A percentile compares a stretch with the other conserved stretches of the same genome.
Conservation (phyloP, 2,888 invertebrate genomes). For the Cryptophagus acutangulus region DNA sequence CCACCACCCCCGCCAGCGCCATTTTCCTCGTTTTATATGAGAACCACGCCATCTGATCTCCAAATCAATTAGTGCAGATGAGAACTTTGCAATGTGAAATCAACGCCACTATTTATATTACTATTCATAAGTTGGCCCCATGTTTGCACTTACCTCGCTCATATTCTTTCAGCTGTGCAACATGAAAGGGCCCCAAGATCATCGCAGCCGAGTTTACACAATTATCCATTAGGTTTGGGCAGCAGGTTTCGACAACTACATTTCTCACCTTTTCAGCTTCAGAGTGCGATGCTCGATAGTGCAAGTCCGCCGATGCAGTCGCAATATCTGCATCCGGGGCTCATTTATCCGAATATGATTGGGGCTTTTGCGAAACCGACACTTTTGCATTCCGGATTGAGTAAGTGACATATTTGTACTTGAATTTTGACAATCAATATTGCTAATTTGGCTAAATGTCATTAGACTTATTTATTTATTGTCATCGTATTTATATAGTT, state of each 20-base stretch:
- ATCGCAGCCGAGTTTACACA: constrained; percentile 41
- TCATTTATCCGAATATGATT: constrained; percentile 42
- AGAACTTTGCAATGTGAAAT: no score
- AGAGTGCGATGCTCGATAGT: constrained; percentile 32
- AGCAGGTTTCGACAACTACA: constrained; percentile 38
- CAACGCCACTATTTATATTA: no score
- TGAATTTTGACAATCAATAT: no score
- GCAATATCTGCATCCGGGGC: constrained; percentile 41
- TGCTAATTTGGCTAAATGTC: no score
- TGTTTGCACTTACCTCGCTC: neutral
- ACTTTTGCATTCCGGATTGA: constrained; percentile 21
- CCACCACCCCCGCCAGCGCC: no score
- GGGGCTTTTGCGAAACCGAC: constrained; percentile 45
- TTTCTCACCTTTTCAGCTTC: constrained; percentile 39
- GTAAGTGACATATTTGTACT: constrained; percentile 19
- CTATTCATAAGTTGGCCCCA: neutral
- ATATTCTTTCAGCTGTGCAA: constrained; percentile 69
- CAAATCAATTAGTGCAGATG: no score
- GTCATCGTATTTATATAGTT: no score
- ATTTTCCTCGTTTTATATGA: no score
- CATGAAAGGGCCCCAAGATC: constrained; percentile 81
- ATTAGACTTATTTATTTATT: no score
- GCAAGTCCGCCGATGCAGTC: constrained; percentile 15
- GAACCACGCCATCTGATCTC: no score
- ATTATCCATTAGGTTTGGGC: constrained; percentile 38